phyloP scores from a whole-genome alignment of 1,140 invertebrate genomes.

The Aphis craccivora region DNA sequence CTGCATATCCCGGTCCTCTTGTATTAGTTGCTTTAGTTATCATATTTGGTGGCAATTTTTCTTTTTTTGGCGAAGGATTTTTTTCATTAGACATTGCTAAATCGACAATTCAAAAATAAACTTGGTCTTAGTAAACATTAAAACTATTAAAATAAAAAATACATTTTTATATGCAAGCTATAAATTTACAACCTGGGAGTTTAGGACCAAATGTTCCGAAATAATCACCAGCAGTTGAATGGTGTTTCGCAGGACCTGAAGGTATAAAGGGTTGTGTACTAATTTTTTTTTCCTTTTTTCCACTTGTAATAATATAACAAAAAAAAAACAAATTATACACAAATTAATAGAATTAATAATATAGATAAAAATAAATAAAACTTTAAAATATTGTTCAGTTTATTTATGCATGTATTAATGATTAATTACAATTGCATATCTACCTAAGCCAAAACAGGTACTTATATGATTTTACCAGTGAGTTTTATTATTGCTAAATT shows the following conservation, averaged over 20 bases:
- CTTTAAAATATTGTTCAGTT: not conserved
- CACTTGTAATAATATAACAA: not conserved
- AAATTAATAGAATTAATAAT: not conserved
- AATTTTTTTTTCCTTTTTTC: not conserved
- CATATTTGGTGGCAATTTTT: not conserved
- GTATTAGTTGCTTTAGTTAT: not conserved
- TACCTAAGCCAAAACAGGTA: not conserved
- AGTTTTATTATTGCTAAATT: not conserved
- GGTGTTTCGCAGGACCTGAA: not conserved
- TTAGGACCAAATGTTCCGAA: slow-evolving; percentile 47
- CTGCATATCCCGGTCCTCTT: slow-evolving; percentile 27
- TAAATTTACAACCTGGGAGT: not conserved
- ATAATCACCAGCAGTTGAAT: slow-evolving; percentile 38
- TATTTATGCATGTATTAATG: not conserved
- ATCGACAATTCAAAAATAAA: not conserved
- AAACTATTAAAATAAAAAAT: not conserved
- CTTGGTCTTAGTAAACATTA: not conserved
- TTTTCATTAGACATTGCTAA: slow-evolving; percentile 8
- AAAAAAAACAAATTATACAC: not conserved
- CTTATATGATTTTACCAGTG: not conserved
- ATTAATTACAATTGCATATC: not conserved
- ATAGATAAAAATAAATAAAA: not conserved
- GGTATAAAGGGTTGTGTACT: not conserved
- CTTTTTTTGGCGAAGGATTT: not conserved
- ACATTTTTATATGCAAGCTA: not conserved